Conservation (phyloP, 2,888 invertebrate species). For the Drosophila lutescens region DNA sequence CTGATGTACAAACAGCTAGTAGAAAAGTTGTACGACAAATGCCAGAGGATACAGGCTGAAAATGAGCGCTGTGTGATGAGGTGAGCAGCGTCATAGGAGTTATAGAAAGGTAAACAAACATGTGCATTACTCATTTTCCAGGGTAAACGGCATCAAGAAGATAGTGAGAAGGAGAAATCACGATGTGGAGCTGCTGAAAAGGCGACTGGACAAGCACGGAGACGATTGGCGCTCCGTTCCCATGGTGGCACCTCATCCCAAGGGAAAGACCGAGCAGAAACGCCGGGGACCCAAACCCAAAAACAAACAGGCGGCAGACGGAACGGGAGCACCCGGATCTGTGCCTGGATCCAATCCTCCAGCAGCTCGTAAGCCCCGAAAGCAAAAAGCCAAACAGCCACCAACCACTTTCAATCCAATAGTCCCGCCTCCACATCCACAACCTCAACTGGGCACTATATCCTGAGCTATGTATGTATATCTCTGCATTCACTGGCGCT, state of each 20-base stretch:
- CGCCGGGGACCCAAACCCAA: slow-evolving; percentile 83
- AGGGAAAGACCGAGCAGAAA: slow-evolving; percentile 83
- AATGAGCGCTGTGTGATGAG: slow-evolving; percentile 83
- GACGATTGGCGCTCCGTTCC: slow-evolving; percentile 83
- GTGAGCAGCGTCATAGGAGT: slow-evolving; percentile 50
- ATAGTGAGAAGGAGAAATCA: slow-evolving; percentile 76
- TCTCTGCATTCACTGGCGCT: too few species aligned
- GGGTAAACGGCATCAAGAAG: slow-evolving; percentile 82
- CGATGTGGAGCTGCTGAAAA: slow-evolving; percentile 82
- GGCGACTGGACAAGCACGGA: slow-evolving; percentile 81
- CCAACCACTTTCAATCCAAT: slow-evolving; percentile 2
- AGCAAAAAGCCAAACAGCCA: slow-evolving; percentile 59
- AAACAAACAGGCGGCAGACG: slow-evolving; percentile 36
- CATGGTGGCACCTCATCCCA: slow-evolving; percentile 81
- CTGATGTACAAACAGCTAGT: slow-evolving; percentile 79
- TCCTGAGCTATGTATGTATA: slow-evolving; percentile 5
- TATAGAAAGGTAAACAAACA: neutral
- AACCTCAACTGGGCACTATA: slow-evolving; percentile 1
- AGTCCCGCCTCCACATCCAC: slow-evolving; percentile 10
- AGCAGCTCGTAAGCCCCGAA: slow-evolving; percentile 61
- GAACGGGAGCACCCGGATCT: slow-evolving; percentile 42
- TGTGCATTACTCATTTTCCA: slow-evolving; percentile 35
- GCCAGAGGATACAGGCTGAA: slow-evolving; percentile 82
- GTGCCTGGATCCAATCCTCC: slow-evolving; percentile 31
- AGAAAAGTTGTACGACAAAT: slow-evolving; percentile 78